phyloP scores from a whole-genome alignment of 1,140 invertebrate genomes.

The Heliothis subflexa region DNA sequence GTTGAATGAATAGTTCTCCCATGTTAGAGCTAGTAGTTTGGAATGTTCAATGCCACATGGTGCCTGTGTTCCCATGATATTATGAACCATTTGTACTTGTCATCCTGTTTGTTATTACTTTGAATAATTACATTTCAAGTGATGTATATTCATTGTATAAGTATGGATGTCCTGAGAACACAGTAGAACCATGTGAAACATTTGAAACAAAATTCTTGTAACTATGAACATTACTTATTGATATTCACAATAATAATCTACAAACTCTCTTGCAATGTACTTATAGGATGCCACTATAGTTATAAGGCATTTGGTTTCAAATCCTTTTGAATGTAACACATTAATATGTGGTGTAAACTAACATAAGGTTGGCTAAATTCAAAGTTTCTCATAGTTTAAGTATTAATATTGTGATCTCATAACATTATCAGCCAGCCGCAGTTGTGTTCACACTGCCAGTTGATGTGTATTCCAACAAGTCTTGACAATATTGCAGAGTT shows the following conservation, averaged over 20 bases:
- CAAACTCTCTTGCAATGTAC: constrained; percentile 6
- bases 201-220: constrained; percentile 3
- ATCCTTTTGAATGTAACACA: background rate
- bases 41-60: background rate
- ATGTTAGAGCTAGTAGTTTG: background rate
- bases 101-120: too few species aligned
- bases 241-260: constrained; percentile 21
- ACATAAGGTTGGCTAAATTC: background rate
- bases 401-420: constrained; percentile 11
- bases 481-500: constrained; percentile 18
- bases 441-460: background rate
- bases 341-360: background rate
- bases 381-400: constrained; percentile 6
- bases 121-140: background rate
- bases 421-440: background rate
- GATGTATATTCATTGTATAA: background rate
- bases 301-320: constrained; percentile 5
- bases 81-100: background rate
- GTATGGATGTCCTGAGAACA: constrained; percentile 2
- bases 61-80: background rate
- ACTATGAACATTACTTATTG: background rate
- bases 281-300: background rate
- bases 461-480: background rate
- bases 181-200: background rate
- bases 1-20: background rate